Evolutionary conservation across 2,888 invertebrate species (phyloP), one percentile per base, ranked within the genome.

Genomic region (Candidula unifasciata): DNA sequence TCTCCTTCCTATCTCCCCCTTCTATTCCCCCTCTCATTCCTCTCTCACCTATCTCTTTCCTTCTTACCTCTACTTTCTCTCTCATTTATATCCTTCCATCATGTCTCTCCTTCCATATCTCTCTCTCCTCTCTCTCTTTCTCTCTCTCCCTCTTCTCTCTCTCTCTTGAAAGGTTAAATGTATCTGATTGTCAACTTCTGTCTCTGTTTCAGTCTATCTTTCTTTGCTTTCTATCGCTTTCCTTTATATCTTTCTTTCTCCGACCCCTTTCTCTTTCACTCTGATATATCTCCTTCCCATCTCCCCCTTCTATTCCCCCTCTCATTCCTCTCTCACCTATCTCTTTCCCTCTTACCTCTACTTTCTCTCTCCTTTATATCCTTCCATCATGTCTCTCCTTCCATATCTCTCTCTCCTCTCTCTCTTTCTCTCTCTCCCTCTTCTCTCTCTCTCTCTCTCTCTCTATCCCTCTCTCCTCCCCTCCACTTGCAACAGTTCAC

Each of bases 171-270:
- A n/a, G n/a, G n/a, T n/a, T n/a, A n/a, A n/a, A n/a, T n/a, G n/a
- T n/a, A n/a, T n/a, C n/a, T n/a, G n/a, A n/a, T n/a, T n/a, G n/a
- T n/a, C n/a, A n/a, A n/a, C 66, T 57, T 82, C 24, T 73, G 5
- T 54, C 16, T 82, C 35, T 82, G 27, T 57, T 27, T 80, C 80
- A 69, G 30, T 73, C 69, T 74, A 30, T n/a, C 10, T 13, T 30
- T 54, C n/a, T 27, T 80, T 18, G 6, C 16, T 21, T 37, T 33
- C 73, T 44, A 3, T 10, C 10, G 44, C 13, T 13, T 1, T 13
- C 44, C 44, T 13, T 44, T 13, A 6, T 44, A 6, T 6, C 0
- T 44, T 1, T 44, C 13, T 13, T 44, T 44, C 44, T 44, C 44
- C 44, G n/a, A n/a, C 13, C 44, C 13, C 13, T 1, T 1, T 44